Conservation (phyloP, 2,797 vertebrate species). For the Pogoniulus pusillus region DNA sequence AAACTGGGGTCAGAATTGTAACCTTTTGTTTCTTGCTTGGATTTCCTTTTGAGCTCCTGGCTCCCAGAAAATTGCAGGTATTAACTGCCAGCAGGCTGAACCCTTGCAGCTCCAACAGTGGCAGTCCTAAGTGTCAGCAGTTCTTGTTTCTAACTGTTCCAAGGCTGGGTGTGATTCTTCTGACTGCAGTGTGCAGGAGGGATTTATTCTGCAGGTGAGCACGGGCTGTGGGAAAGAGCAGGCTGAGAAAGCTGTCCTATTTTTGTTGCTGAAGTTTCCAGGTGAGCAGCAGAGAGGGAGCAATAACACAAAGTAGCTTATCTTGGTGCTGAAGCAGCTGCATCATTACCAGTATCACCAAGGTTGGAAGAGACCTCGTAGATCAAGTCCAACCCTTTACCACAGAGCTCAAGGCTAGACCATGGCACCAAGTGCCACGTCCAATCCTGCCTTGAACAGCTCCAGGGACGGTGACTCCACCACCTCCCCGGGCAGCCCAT, state of each 20-base stretch:
- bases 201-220: background rate
- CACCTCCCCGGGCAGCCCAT: no score
- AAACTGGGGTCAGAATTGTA: background rate
- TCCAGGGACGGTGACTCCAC: no score
- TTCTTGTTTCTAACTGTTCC: background rate
- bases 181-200: background rate
- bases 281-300: background rate
- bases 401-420: no score
- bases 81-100: background rate
- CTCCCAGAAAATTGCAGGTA: background rate
- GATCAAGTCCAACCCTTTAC: no score
- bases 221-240: background rate
- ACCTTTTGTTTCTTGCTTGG: background rate
- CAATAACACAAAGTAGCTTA: accelerated
- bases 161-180: background rate
- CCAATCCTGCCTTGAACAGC: no score
- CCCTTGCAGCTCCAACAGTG: background rate
- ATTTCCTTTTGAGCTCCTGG: background rate
- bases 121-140: background rate
- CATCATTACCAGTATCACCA: no score
- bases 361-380: no score
- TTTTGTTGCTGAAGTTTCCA: background rate
- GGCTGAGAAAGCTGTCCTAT: accelerated
- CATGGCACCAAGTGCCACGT: no score
- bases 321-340: background rate